These are phyloP conservation scores for Cantharis rustica DNA, from an alignment of 2,888 invertebrate genomes.

Conservation along the genomic window DNA sequence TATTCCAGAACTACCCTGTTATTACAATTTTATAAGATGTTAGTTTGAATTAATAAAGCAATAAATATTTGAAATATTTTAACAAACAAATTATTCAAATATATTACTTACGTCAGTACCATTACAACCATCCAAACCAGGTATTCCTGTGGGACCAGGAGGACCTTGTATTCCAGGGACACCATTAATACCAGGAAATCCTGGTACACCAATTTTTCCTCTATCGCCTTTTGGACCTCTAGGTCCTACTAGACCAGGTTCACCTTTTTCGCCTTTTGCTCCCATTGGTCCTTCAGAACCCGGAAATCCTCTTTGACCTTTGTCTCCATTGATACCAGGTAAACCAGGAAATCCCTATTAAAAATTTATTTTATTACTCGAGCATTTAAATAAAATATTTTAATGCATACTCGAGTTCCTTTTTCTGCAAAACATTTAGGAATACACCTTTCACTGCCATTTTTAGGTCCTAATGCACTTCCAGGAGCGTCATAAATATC, in stretches of 20 bases:
- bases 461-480: constrained; percentile 54
- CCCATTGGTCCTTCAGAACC: constrained; percentile 86
- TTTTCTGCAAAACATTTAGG: constrained; percentile 91
- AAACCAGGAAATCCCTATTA: constrained; percentile 74
- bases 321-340: constrained; percentile 72
- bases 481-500: constrained; percentile 57
- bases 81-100: background rate
- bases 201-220: constrained; percentile 86
- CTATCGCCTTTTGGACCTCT: constrained; percentile 84
- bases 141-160: constrained; percentile 74
- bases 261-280: constrained; percentile 88
- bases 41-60: background rate
- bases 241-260: constrained; percentile 79
- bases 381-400: background rate
- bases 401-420: constrained; percentile 68
- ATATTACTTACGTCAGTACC: constrained; percentile 82
- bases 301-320: constrained; percentile 79
- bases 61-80: background rate
- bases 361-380: background rate
- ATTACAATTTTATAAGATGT: background rate
- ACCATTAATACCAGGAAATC: constrained; percentile 79
- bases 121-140: constrained; percentile 94
- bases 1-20: constrained; percentile 74
- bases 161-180: constrained; percentile 73
- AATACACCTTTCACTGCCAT: constrained; percentile 71